These are phyloP conservation scores for Lycocorax pyrrhopterus DNA, from an alignment of 2,113 vertebrate species.

Conservation along the genomic window DNA sequence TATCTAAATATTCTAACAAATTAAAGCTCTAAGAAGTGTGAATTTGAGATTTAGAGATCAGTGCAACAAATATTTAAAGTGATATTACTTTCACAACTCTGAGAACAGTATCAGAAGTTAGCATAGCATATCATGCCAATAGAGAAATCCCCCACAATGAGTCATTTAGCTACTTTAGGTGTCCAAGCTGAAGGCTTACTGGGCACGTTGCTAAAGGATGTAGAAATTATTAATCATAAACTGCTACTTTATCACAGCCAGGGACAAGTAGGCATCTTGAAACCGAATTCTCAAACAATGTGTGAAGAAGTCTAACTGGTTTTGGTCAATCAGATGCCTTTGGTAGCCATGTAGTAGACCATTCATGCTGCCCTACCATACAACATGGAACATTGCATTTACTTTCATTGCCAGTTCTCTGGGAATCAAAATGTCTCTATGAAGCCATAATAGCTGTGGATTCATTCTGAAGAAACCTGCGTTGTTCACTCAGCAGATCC, in stretches of 20 bases:
- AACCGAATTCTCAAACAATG: background rate
- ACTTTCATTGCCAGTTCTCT: background rate
- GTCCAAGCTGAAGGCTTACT: background rate
- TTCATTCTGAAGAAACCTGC: background rate
- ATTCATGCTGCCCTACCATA: background rate
- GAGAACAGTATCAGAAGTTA: background rate
- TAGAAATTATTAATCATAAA: background rate
- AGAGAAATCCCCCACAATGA: background rate
- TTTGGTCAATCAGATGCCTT: background rate
- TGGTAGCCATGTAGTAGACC: background rate
- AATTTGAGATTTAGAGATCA: background rate
- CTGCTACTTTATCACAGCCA: background rate
- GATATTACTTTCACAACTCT: background rate
- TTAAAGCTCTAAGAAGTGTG: background rate
- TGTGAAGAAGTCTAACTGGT: background rate
- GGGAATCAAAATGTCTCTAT: background rate
- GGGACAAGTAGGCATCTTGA: background rate
- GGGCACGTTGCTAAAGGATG: background rate
- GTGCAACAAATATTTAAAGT: background rate
- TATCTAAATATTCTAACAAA: background rate
- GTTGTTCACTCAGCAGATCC: background rate
- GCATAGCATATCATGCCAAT: background rate
- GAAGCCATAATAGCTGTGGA: background rate
- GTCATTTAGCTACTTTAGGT: background rate
- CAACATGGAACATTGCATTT: background rate